phyloP scores from a whole-genome alignment of 2,888 invertebrate genomes.

The Brenthis ino region DNA sequence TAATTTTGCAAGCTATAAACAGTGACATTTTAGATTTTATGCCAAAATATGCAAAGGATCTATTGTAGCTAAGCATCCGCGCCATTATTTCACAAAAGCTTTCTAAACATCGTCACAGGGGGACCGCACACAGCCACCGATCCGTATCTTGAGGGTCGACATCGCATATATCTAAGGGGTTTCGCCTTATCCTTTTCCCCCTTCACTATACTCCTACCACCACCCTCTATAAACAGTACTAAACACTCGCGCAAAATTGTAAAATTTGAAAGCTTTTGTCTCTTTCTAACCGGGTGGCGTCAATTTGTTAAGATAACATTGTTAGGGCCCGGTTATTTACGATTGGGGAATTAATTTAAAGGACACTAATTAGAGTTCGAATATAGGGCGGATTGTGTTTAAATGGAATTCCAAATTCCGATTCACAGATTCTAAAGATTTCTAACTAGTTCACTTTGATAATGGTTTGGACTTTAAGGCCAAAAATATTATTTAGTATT shows the following conservation, averaged over 20 bases:
- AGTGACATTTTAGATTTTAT: constrained; percentile 29
- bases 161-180: constrained; percentile 75
- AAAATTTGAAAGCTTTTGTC: constrained; percentile 68
- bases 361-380: constrained; percentile 55
- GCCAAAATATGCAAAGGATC: constrained; percentile 34
- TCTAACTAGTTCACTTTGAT: constrained; percentile 16
- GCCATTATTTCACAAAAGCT: constrained; percentile 66
- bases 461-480: too few species aligned
- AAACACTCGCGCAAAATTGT: constrained; percentile 76
- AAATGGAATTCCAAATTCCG: constrained; percentile 32
- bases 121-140: constrained; percentile 55
- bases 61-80: constrained; percentile 40
- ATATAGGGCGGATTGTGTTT: constrained; percentile 44
- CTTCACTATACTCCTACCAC: constrained; percentile 61
- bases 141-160: constrained; percentile 68
- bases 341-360: constrained; percentile 63
- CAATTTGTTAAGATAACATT: constrained; percentile 79
- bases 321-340: constrained; percentile 61
- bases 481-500: too few species aligned
- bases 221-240: constrained; percentile 73
- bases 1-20: constrained; percentile 5
- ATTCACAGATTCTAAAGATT: constrained; percentile 14
- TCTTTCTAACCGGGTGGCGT: constrained; percentile 59
- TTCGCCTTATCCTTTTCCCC: constrained; percentile 74
- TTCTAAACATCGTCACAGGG: constrained; percentile 62